These are phyloP conservation scores for Cnemophilus loriae DNA, from an alignment of 2,113 vertebrate genomes.

Conservation along the genomic window DNA sequence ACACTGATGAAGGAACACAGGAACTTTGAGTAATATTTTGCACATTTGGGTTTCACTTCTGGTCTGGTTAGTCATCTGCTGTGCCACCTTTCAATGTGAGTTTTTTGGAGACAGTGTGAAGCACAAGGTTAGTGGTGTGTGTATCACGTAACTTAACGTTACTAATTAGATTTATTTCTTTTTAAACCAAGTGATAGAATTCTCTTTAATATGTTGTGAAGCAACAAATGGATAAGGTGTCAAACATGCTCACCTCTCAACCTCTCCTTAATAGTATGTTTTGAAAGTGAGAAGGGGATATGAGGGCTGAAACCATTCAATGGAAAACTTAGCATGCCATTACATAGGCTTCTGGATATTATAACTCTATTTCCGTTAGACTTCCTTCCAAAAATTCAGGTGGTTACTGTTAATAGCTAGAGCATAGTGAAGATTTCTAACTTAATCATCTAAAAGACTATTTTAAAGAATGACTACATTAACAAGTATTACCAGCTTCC, in stretches of 20 bases:
- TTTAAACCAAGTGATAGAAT: background rate
- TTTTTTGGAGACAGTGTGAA: background rate
- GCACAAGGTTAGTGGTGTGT: background rate
- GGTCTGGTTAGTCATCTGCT: background rate
- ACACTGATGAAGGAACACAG: background rate
- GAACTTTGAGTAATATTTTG: background rate
- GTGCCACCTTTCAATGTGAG: background rate
- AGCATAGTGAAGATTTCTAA: constrained; percentile 4
- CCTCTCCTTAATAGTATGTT: background rate
- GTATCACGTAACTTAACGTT: background rate
- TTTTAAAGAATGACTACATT: constrained; percentile 53
- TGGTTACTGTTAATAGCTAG: constrained; percentile 30
- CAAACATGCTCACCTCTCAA: background rate
- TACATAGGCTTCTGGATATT: constrained; percentile 12
- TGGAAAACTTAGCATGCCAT: background rate
- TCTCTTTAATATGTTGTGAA: background rate
- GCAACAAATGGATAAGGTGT: background rate
- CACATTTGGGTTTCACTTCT: background rate
- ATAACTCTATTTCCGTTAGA: background rate
- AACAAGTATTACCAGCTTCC: constrained; percentile 46
- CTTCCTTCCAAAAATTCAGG: background rate
- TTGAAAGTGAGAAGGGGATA: background rate
- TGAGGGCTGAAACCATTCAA: background rate
- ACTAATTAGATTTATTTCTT: background rate
- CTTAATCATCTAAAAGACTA: constrained; percentile 31